Base-by-base conservation (phyloP, 2,888 invertebrate genomes). In the Lasioglossum pauxillum region DNA sequence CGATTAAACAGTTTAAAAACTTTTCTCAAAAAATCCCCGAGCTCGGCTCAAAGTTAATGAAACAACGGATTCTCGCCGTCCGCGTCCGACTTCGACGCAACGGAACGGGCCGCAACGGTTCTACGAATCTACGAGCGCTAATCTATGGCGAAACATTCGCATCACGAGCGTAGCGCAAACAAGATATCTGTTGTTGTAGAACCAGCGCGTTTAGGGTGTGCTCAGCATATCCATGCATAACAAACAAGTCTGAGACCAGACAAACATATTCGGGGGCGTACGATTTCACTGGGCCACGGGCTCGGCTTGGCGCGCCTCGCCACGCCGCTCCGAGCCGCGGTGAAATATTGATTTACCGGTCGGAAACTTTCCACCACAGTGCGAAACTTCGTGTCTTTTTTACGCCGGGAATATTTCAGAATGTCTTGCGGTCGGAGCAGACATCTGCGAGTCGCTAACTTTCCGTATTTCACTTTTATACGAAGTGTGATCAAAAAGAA, bases 171-270 rank as follows among this genome's bases (percentile, higher is more conserved):
- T 31, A 31, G 27, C 35, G 35, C 35, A 67, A 67, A 67, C 67
- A 67, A 67, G 67, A 35, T 35, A 67, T 67, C 67, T 16, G 60
- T 64, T 10, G 67, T 35, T 35, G 35, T 67, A 67, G 67, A 67
- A 67, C 67, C 10, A 35, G 67, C 38, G 23, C 38, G 57, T 67
- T 67, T 67, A 67, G 67, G 35, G 67, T 67, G 23, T 31, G 60
- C 60, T 67, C 67, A 67, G 67, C 67, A 35, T 23, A 35, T 67
- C 35, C 35, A 67, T 67, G 67, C 67, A 67, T 67, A 67, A 35
- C 67, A 67, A 67, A 67, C 67, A 35, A 67, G 35, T 35, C 31
- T 67, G 67, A 67, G 19, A 35, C 67, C 67, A 35, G 67, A 10
- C 35, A 23, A 69, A 69, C 69, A 69, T 69, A 72, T 72, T 72